Base-by-base conservation (phyloP, 2,797 vertebrate genomes). In the Peromyscus nudipes region DNA sequence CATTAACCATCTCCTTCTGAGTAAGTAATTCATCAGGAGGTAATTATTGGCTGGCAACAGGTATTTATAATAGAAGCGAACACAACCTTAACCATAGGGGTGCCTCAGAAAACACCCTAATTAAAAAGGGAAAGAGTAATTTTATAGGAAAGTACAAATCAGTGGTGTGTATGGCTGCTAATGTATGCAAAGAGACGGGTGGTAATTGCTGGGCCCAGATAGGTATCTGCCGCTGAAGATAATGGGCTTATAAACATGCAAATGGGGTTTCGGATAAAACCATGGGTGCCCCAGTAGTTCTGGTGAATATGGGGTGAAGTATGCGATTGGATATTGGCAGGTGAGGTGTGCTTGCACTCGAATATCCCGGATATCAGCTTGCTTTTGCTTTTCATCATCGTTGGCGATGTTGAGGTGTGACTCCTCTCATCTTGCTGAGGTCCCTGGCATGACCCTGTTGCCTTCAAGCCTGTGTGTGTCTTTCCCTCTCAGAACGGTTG, bases 81-180 rank as follows among this genome's bases (percentile, higher is more conserved):
- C 96, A 97, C 86, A 94, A 34, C 71, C 95, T 94, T 98, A 98
- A 98, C 87, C 29, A 98, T 25, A 62, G 96, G 95, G 96, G 77
- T 95, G 23, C 86, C 75, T 96, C 97, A 95, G 92, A 94, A 97
- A 97, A 94, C 91, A 96, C 87, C 80, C 96, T 97, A 97, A 98
- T 98, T 98, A 96, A 96, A 97, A 98, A 97, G 96, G 80, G 97
- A 98, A 98, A 97, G 97, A 98, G 95, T 95, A 96, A 96, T 97
- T 97, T 96, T 94, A 94, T 89, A 96, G 83, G 94, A 96, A 93
- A 98, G 95, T 97, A 97, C 97, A 98, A 97, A 98, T 98, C 97
- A 96, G 88, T 62, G 83, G 92, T 93, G 79, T 96, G 89, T 96
- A 52, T 69, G 83, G 88, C 73, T 84, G 86, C 93, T 98, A 96